Percentiles rank a stretch among this genome's conserved stretches.
Conservation (phyloP, 2,797 vertebrate species). For the Crenichthys baileyi region DNA sequence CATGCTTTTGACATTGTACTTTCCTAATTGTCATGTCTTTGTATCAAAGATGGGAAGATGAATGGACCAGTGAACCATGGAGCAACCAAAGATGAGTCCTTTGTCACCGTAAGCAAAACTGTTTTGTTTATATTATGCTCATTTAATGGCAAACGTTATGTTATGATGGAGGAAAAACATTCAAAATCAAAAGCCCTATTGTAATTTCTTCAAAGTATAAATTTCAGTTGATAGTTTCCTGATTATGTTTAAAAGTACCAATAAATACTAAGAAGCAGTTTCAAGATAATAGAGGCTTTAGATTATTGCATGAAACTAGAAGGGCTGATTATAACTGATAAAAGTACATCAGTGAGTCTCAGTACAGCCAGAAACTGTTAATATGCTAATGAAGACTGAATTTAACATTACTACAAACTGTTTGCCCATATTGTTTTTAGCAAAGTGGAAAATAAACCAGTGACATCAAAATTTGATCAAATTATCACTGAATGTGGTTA, state of each 20-base stretch:
- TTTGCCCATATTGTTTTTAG: too few species aligned
- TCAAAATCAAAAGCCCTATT: background rate
- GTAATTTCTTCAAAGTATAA: background rate
- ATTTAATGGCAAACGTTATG: background rate
- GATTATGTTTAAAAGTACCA: background rate
- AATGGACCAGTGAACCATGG: constrained; percentile 90
- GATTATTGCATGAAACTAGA: too few species aligned
- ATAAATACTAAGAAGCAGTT: background rate
- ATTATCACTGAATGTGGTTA: background rate
- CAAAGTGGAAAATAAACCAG: background rate
- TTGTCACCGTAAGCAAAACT: constrained; percentile 83
- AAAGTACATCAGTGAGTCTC: too few species aligned
- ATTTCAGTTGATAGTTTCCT: background rate
- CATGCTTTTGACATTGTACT: background rate
- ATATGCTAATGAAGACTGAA: too few species aligned
- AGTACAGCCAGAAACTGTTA: too few species aligned
- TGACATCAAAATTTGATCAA: background rate
- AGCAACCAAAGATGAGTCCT: constrained; percentile 82
- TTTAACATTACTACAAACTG: too few species aligned
- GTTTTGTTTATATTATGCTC: background rate
- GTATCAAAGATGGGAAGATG: constrained; percentile 89
- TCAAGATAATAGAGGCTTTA: too few species aligned
- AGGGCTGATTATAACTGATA: too few species aligned
- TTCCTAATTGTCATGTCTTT: constrained; percentile 3
- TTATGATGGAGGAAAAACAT: background rate